phyloP scores from a whole-genome alignment of 2,113 vertebrate species.

The Neodontobutis hainanensis region DNA sequence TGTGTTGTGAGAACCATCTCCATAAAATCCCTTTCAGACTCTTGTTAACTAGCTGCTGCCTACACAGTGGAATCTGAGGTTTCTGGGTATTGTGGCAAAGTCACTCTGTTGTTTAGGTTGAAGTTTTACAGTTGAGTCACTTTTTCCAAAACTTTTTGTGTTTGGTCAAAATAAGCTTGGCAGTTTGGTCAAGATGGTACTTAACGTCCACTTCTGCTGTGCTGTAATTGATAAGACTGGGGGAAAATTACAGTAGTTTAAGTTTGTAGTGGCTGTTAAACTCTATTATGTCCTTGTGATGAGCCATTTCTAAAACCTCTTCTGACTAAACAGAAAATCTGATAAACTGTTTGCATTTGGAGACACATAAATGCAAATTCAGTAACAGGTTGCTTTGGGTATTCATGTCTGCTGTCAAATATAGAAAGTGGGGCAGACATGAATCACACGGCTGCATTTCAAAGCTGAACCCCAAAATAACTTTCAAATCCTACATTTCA shows the following conservation, averaged over 20 bases:
- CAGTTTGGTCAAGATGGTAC: conserved; percentile 4
- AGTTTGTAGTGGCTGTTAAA: conserved; percentile 24
- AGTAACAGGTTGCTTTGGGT: conserved; percentile 12
- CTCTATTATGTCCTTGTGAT: not conserved
- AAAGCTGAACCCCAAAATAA: conserved; percentile 27
- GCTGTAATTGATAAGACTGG: conserved; percentile 10
- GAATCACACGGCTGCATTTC: conserved; percentile 30
- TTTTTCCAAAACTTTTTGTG: conserved; percentile 29
- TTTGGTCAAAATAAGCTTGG: conserved; percentile 46
- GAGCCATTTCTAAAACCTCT: conserved; percentile 27
- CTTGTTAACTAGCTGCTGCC: conserved; percentile 31
- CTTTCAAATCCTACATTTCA: not conserved
- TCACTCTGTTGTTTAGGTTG: conserved; percentile 6
- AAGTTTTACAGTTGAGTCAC: conserved; percentile 15
- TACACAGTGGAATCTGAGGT: conserved; percentile 39
- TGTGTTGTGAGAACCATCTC: conserved; percentile 54
- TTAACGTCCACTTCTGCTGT: conserved; percentile 12
- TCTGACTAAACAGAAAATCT: conserved; percentile 17
- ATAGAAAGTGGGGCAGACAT: conserved; percentile 46
- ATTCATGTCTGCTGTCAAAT: conserved; percentile 27
- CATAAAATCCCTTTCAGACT: conserved; percentile 37
- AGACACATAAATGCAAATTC: conserved; percentile 8
- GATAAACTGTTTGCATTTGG: conserved; percentile 3
- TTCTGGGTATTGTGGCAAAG: conserved; percentile 4
- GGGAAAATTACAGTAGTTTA: not conserved